Percentiles rank a stretch among this genome's conserved stretches.
phyloP scores from a whole-genome alignment of 2,797 vertebrate genomes.

The Leptoclinus maculatus region DNA sequence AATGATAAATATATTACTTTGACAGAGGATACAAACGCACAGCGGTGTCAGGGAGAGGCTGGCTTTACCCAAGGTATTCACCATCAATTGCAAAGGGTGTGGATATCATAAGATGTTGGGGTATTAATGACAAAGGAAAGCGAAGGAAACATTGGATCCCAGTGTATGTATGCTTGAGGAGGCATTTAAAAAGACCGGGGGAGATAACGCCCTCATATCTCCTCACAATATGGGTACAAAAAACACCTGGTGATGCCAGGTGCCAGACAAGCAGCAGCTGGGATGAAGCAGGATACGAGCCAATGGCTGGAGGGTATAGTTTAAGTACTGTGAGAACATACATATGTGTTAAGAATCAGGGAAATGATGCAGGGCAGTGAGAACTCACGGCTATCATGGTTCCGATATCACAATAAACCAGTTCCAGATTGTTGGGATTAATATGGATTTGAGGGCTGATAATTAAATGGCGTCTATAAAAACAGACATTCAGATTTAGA shows the following conservation, averaged over 20 bases:
- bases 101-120: neutral
- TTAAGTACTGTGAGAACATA: slow-evolving; percentile 31
- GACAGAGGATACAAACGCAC: neutral
- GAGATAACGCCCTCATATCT: slow-evolving; percentile 20
- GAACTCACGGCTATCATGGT: neutral
- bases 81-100: slow-evolving; percentile 9
- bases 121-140: slow-evolving; percentile 1
- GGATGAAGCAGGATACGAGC: slow-evolving; percentile 18
- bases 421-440: neutral
- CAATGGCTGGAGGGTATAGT: slow-evolving; percentile 30
- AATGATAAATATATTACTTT: neutral
- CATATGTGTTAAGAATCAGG: neutral
- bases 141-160: slow-evolving; percentile 23
- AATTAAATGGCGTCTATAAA: neutral
- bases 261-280: slow-evolving; percentile 44
- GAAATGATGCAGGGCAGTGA: neutral
- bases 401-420: neutral
- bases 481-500: neutral
- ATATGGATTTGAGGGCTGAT: neutral
- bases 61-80: neutral
- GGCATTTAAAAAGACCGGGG: slow-evolving; percentile 21
- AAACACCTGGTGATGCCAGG: slow-evolving; percentile 48
- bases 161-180: slow-evolving; percentile 1
- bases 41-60: slow-evolving; percentile 5
- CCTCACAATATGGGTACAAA: slow-evolving; percentile 1